Evolutionary conservation across 2,888 invertebrate species (phyloP).

Genomic region (Oscheius myriophilus): DNA sequence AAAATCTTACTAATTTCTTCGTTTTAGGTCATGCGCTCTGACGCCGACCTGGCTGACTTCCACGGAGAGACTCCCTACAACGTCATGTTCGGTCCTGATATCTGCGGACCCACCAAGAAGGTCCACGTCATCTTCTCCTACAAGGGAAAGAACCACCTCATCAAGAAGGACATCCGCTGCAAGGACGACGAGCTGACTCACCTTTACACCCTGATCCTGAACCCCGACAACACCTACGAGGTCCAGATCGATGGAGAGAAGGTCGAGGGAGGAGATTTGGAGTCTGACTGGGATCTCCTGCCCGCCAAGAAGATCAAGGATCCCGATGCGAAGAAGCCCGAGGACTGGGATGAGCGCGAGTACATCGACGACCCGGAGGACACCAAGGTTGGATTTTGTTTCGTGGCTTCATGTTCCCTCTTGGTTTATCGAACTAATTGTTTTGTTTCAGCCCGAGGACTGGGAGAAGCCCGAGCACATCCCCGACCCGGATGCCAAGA

Average conservation of each 20-base stretch:
- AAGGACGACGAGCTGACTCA: conserved; percentile 98
- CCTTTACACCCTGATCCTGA: conserved; percentile 92
- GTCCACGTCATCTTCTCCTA: conserved; percentile 97
- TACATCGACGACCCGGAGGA: conserved; percentile 92
- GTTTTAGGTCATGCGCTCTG: conserved; percentile 71
- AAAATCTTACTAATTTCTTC: neutral
- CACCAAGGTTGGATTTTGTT: conserved; percentile 76
- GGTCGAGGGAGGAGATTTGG: conserved; percentile 90
- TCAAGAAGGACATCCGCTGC: conserved; percentile 98
- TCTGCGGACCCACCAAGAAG: conserved; percentile 98
- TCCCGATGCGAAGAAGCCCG: conserved; percentile 87
- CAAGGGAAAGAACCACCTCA: conserved; percentile 95
- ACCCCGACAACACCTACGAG: conserved; percentile 96
- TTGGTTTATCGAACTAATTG: neutral
- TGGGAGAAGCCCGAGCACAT: conserved; percentile 99
- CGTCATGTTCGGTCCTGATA: conserved; percentile 99
- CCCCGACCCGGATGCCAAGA: conserved; percentile 78
- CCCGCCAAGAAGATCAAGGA: conserved; percentile 97
- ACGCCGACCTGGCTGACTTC: conserved; percentile 89
- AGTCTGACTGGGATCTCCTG: conserved; percentile 97
- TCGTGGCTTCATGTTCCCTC: neutral
- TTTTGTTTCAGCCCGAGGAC: conserved; percentile 80
- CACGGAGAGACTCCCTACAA: conserved; percentile 96
- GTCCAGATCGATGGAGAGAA: conserved; percentile 92
- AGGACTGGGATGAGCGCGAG: conserved; percentile 71